Base-by-base conservation (phyloP, 2,113 vertebrate genomes). In the Laticauda colubrina region DNA sequence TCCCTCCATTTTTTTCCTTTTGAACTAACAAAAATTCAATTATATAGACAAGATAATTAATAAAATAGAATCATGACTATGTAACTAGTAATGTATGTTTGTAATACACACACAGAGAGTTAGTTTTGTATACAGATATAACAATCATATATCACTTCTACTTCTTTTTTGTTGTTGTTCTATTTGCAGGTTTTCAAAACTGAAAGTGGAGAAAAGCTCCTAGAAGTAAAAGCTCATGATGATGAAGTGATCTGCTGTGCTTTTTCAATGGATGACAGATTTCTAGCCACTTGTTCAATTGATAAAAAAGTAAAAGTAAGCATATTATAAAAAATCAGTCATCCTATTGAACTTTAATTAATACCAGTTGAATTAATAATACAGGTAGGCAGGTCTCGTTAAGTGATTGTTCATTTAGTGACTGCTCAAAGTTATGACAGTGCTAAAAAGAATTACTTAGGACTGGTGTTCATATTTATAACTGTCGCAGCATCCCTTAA, bases 171-270 rank as follows among this genome's bases (percentile, higher is more conserved):
- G 91, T 8, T 93, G 96, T 92, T 2, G 7, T 85, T 94, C 21
- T 95, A 45, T 2, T 85, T 92, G n/a, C 93, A 99, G 99, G 98
- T 99, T 87, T 99, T 99, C 94, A 99, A 98, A 98, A 97, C 98
- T 91, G 98, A 97, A 90, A 98, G 99, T 59, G 99, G 99, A 91
- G 99, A 99, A 97, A 99, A 98, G 86, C 98, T 99, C 81, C 94
- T 98, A 59, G 98, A 98, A 94, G 96, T 99, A 93, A 95, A 94
- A 85, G 99, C 98, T 92, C 98, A 99, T 0, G 99, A 99, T 5
- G 99, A 99, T 39, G 99, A 99, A 96, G 97, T 99, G 56, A 97
- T 99, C 87, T 99, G 98, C 93, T 99, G 99, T 91, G 48, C 98
- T 87, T 99, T 99, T 95, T 99, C 99, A 93, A 96, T 98, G 7